phyloP scores from a whole-genome alignment of 2,888 invertebrate species.

The Deilephila elpenor region DNA sequence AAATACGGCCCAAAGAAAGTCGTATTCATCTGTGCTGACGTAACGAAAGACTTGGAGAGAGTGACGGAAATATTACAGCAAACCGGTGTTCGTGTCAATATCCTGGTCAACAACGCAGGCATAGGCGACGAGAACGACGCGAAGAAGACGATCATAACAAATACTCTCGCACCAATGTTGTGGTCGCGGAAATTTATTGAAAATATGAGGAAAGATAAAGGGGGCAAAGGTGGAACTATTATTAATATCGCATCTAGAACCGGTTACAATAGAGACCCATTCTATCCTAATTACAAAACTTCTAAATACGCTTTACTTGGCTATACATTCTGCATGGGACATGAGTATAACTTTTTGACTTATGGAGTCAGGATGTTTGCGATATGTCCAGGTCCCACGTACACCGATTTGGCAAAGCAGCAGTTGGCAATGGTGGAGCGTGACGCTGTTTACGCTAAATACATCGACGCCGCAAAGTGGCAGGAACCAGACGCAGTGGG shows the following conservation, averaged over 20 bases:
- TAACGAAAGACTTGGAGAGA: slow-evolving; percentile 69
- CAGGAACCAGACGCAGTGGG: slow-evolving; percentile 45
- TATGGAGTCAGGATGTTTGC: slow-evolving; percentile 76
- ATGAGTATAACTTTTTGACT: slow-evolving; percentile 64
- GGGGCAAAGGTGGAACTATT: slow-evolving; percentile 84
- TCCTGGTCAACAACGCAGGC: slow-evolving; percentile 73
- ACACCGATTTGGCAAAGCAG: slow-evolving; percentile 54
- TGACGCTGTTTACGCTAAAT: slow-evolving; percentile 16
- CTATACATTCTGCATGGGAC: slow-evolving; percentile 70
- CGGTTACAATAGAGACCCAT: slow-evolving; percentile 52
- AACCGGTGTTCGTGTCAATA: slow-evolving; percentile 61
- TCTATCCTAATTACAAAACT: slow-evolving; percentile 38
- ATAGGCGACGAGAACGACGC: slow-evolving; percentile 48
- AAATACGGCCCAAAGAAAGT: slow-evolving; percentile 71
- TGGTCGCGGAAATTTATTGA: slow-evolving; percentile 79
- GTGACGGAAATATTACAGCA: slow-evolving; percentile 56
- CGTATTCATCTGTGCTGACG: slow-evolving; percentile 76
- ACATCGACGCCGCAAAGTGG: slow-evolving; percentile 27
- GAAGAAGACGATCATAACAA: slow-evolving; percentile 55
- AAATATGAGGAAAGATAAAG: slow-evolving; percentile 79
- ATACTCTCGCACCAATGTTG: slow-evolving; percentile 53
- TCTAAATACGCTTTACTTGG: slow-evolving; percentile 73
- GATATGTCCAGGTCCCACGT: slow-evolving; percentile 78
- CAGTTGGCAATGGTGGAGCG: slow-evolving; percentile 26
- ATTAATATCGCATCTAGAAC: slow-evolving; percentile 86